A percentile compares a stretch with the other conserved stretches of the same genome.
Conservation (phyloP, 2,113 vertebrate genomes). For the Heptranchias perlo region DNA sequence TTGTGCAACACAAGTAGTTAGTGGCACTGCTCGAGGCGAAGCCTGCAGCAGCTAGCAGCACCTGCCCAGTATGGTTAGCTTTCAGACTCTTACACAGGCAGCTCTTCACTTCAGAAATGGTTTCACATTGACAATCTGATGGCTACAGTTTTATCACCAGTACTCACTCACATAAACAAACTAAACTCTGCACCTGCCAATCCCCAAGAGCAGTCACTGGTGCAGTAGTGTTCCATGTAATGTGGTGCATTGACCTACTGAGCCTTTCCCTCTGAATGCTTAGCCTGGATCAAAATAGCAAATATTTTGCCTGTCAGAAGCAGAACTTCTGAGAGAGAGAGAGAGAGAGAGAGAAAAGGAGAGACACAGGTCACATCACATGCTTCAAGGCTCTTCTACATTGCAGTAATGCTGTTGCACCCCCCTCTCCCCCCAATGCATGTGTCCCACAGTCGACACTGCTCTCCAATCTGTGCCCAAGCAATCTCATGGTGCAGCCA, state of each 20-base stretch:
- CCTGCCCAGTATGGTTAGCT: neutral
- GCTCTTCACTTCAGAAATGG: neutral
- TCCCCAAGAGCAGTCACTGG: neutral
- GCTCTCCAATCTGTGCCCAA: no score
- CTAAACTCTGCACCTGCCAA: neutral
- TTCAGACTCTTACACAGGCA: neutral
- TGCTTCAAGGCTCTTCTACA: no score
- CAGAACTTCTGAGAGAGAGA: neutral
- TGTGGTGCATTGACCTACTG: neutral
- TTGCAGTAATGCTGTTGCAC: neutral
- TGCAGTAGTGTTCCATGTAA: neutral
- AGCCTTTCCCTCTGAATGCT: neutral
- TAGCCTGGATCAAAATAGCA: neutral
- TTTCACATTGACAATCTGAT: neutral
- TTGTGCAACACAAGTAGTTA: neutral
- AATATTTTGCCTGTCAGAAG: neutral
- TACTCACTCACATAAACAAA: neutral
- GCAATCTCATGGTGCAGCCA: no score
- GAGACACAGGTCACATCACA: no score
- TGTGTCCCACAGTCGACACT: neutral
- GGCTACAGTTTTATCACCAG: neutral
- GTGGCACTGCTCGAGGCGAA: neutral
- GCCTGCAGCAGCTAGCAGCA: neutral
- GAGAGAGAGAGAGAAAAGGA: neutral
- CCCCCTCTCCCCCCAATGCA: neutral